Conservation (phyloP, 2,113 vertebrate species). For the Craseonycteris thonglongyai region DNA sequence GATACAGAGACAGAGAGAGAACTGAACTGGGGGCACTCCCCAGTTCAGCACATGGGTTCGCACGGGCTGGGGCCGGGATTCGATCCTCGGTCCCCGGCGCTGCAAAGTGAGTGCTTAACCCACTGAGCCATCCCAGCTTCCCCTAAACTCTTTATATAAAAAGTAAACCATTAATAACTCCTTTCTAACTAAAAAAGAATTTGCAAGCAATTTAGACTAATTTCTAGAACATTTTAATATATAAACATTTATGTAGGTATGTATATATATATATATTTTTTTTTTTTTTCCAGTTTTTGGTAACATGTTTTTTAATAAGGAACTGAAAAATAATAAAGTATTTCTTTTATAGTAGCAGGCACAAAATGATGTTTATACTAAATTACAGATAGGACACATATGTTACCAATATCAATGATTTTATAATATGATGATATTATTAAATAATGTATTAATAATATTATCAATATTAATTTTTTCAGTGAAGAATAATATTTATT, state of each 20-base stretch:
- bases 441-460: constrained; percentile 53
- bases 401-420: neutral
- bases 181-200: neutral
- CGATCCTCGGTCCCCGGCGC: too few species aligned
- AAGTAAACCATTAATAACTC: neutral
- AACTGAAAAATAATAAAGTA: neutral
- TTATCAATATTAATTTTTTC: constrained; percentile 27
- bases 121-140: too few species aligned
- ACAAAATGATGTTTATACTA: neutral
- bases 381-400: neutral
- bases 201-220: neutral
- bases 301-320: neutral
- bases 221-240: neutral
- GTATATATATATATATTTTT: too few species aligned
- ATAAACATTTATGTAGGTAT: too few species aligned
- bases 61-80: too few species aligned
- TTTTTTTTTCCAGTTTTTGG: neutral
- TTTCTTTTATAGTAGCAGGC: neutral
- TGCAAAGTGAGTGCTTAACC: too few species aligned
- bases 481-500: neutral
- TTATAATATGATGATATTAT: constrained; percentile 5
- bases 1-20: too few species aligned
- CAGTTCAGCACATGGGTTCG: too few species aligned
- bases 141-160: too few species aligned
- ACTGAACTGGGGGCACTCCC: too few species aligned